Evolutionary conservation across 2,888 invertebrate species (phyloP).

Genomic region (Gnatocerus cornutus): DNA sequence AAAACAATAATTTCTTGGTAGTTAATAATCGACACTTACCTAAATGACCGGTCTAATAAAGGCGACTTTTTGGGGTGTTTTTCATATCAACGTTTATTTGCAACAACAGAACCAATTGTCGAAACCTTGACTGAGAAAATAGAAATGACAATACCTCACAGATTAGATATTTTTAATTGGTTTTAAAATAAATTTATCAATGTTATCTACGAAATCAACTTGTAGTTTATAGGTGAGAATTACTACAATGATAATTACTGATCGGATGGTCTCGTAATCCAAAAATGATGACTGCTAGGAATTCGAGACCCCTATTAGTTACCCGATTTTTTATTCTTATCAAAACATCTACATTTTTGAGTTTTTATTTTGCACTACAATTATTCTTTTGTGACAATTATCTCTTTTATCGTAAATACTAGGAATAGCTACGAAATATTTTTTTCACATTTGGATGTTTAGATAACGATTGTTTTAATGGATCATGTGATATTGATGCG

Average conservation of each 20-base stretch:
- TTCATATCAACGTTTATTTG: background rate
- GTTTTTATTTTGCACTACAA: conserved; percentile 51
- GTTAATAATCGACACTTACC: no score
- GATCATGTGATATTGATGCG: background rate
- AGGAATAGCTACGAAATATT: background rate
- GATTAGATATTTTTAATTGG: conserved; percentile 18
- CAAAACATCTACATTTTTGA: conserved; percentile 56
- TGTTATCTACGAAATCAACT: conserved; percentile 16
- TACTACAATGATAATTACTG: conserved; percentile 55
- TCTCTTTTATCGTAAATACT: background rate
- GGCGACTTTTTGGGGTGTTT: background rate
- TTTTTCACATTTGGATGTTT: background rate
- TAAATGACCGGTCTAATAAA: background rate
- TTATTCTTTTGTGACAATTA: background rate
- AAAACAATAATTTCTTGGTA: no score
- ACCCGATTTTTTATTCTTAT: conserved; percentile 67
- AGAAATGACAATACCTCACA: background rate
- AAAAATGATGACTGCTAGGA: conserved; percentile 61
- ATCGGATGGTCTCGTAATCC: conserved; percentile 68
- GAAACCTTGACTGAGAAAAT: background rate
- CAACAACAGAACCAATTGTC: background rate
- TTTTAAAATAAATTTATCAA: conserved; percentile 15
- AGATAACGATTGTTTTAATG: conserved; percentile 1
- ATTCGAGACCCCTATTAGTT: conserved; percentile 71
- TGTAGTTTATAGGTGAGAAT: conserved; percentile 39